These are phyloP conservation scores for Tragelaphus scriptus DNA, from an alignment of 2,113 vertebrate species.

Conservation along the genomic window DNA sequence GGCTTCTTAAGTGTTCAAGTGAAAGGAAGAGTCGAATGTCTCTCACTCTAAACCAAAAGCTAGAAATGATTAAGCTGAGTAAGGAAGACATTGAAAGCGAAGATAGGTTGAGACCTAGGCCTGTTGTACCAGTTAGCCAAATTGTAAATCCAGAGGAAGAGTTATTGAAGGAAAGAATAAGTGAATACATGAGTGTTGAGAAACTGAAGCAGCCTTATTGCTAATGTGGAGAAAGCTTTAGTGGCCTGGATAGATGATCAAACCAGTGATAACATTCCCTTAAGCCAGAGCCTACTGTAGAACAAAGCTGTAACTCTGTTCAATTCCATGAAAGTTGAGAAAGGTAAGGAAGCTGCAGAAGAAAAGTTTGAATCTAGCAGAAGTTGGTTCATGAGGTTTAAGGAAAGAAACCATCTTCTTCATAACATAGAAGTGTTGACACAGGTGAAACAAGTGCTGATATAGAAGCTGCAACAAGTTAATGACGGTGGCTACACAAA, in stretches of 20 bases:
- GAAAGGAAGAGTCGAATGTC: not conserved
- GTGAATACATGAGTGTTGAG: not conserved
- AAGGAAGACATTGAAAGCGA: not conserved
- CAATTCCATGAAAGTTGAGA: not conserved
- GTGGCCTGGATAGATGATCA: not conserved
- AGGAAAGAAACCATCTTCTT: not conserved
- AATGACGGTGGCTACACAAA: not conserved
- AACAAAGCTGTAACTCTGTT: not conserved
- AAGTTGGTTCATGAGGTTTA: not conserved
- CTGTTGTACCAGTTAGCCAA: not conserved
- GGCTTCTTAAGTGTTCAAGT: not conserved
- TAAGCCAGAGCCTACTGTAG: not conserved
- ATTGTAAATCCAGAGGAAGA: not conserved
- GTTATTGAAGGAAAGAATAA: not conserved
- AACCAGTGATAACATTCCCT: not conserved
- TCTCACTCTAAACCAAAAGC: not conserved
- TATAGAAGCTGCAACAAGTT: not conserved
- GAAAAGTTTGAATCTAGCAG: not conserved
- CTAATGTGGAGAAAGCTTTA: not conserved
- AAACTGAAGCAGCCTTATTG: not conserved
- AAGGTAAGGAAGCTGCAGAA: not conserved
- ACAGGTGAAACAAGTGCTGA: not conserved
- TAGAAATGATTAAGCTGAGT: not conserved
- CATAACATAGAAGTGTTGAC: not conserved
- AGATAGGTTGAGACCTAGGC: not conserved